Evolutionary conservation across 1,140 invertebrate genomes (phyloP), one percentile per base, ranked within the genome.

Genomic region (Limonius californicus): DNA sequence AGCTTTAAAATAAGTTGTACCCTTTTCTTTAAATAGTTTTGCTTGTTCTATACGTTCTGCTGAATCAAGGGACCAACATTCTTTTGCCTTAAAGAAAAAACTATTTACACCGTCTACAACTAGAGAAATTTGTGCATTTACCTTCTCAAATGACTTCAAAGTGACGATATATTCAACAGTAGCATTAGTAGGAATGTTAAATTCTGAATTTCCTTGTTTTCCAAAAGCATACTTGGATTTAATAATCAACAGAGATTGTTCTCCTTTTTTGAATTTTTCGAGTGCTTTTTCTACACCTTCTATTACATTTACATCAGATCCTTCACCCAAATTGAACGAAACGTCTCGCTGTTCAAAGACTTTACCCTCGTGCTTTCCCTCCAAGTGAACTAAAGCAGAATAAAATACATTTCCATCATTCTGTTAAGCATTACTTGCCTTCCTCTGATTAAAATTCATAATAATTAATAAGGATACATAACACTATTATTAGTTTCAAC

Each of bases 1-100:
- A 1, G 81, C 78, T 76, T 95, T 96, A 69, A 97, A 97, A 76
- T 92, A 98, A 35, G 86, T 83, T 0, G 93, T 97, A 54, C 95
- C 96, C 77, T 93, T 96, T 54, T 91, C 89, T 80, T 98, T 98
- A 42, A 85, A 88, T 3, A 89, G 79, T 74, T 89, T 88, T 0
- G 91, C 87, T 69, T 92, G 87, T 57, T 91, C 87, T 14, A 98
- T 68, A 73, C 91, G 92, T 73, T 97, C 89, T 4, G 81, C 73
- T 12, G 76, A 80, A 61, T 91, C 87, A 79, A 98, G 82, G 23
- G 87, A 84, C 92, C 92, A 98, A n/a, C 78, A 76, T 65, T 92
- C 89, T 69, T 88, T 85, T 0, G 80, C 77, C 85, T 89, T 59
- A 9, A 55, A 55, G 6, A 12, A 11, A 27, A 27, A 27, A 32